Evolutionary conservation across 1,140 invertebrate genomes (phyloP), one percentile per base, ranked within the genome.

Genomic region (Pogonus chalceus): DNA sequence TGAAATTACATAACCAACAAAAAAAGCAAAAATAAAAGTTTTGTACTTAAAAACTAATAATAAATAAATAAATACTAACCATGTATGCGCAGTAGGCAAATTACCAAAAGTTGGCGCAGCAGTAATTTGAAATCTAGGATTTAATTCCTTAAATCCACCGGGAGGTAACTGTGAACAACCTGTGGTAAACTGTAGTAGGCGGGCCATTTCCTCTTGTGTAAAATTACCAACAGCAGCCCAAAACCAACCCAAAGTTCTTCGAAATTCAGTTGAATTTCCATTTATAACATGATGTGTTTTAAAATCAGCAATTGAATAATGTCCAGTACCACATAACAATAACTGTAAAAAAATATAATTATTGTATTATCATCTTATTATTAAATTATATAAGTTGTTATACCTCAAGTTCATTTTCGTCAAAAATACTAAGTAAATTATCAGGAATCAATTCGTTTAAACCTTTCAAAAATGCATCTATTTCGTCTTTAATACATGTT

Each of bases 361-460:
- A n/a, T n/a, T n/a, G n/a, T 35, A 37, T 52, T 9, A 43, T 18
- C 50, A 4, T 14, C 12, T n/a, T 2, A 51, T 2, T 48, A 48
- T 20, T 48, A 21, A 51, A 54, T 18, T n/a, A 21, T 2, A 54
- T 12, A 22, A 26, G 20, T 20, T 37, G 2, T 4, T 64, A 70
- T 70, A 93, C 90, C 85, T 96, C 92, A 16, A 96, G 74, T 75
- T 96, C 92, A 74, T 94, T 94, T 73, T 96, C 93, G 73, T 96
- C 92, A 73, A 96, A 96, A 68, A 94, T 94, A 66, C 88, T 90
- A 49, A 96, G 76, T 58, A 96, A 76, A 73, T 93, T 91, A 70
- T 93, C 90, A 1, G 92, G 92, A 60, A 94, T 90, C 21, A 96
- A 80, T 67, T 91, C 84, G 69, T 91, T 90, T 16, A 96, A 79